Conservation (phyloP, 35 echinoderm and acorn worm species). For the Eucidaris tribuloides region DNA sequence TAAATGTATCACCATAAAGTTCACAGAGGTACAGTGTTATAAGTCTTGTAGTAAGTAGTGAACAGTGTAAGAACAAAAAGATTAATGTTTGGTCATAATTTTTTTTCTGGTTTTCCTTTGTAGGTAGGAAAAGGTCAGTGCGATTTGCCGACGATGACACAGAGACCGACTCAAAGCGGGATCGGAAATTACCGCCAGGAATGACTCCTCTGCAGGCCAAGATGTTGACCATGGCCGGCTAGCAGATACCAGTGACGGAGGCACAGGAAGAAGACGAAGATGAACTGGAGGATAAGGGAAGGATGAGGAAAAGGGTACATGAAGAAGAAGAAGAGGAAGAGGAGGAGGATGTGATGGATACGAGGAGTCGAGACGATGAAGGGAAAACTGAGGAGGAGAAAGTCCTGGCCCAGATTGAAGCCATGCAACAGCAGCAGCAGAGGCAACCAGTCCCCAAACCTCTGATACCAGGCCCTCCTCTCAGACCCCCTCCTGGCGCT, state of each 20-base stretch:
- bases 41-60: too few relatives aligned
- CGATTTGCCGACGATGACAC: conserved; percentile 60
- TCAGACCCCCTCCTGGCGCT: too few relatives aligned
- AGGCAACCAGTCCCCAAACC: conserved; percentile 32
- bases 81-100: too few relatives aligned
- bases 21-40: too few relatives aligned
- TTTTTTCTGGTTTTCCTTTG: too few relatives aligned
- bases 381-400: too few relatives aligned
- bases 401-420: background rate
- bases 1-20: too few relatives aligned
- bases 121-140: background rate
- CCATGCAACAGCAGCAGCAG: background rate
- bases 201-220: conserved; percentile 93
- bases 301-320: too few relatives aligned
- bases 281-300: conserved; percentile 48
- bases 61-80: too few relatives aligned
- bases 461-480: too few relatives aligned
- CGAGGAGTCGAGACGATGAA: conserved; percentile 11
- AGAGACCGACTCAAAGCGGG: conserved; percentile 29
- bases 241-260: conserved; percentile 30
- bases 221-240: conserved; percentile 93
- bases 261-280: conserved; percentile 65
- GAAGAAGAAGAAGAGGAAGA: background rate
- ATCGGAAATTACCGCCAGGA: conserved; percentile 63
- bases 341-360: background rate